Conservation (phyloP, 1,140 invertebrate species). For the Hestina assimilis region DNA sequence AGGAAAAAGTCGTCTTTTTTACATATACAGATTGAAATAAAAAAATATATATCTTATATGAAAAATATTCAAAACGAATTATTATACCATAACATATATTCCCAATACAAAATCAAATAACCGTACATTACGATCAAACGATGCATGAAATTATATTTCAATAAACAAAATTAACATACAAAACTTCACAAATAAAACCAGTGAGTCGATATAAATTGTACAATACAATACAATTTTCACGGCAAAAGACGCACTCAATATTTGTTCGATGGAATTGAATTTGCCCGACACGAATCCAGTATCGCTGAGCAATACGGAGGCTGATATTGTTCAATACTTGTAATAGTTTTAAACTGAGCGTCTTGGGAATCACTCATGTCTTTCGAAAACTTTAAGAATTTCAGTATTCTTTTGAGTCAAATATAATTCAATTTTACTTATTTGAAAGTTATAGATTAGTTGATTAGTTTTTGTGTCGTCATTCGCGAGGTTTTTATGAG, state of each 20-base stretch:
- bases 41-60: too few relatives aligned
- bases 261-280: slow-evolving; percentile 44
- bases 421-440: too few relatives aligned
- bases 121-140: neutral
- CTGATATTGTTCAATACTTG: slow-evolving; percentile 17
- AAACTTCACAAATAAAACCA: slow-evolving; percentile 22
- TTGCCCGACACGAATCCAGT: slow-evolving; percentile 37
- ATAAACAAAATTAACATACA: slow-evolving; percentile 19
- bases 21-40: too few relatives aligned
- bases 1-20: too few relatives aligned
- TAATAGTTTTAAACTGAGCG: slow-evolving; percentile 23
- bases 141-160: slow-evolving; percentile 14
- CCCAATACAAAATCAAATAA: too few relatives aligned
- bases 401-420: too few relatives aligned
- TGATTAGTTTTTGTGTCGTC: too few relatives aligned
- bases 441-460: too few relatives aligned
- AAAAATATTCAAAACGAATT: too few relatives aligned
- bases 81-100: too few relatives aligned
- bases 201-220: slow-evolving; percentile 35
- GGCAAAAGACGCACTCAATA: slow-evolving; percentile 39
- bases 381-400: too few relatives aligned
- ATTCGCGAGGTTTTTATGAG: too few relatives aligned
- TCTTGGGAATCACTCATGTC: neutral
- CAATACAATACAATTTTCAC: slow-evolving; percentile 40
- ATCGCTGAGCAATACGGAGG: slow-evolving; percentile 21